These are phyloP conservation scores for Mus pahari DNA, from an alignment of 2,113 vertebrate genomes.

Conservation along the genomic window DNA sequence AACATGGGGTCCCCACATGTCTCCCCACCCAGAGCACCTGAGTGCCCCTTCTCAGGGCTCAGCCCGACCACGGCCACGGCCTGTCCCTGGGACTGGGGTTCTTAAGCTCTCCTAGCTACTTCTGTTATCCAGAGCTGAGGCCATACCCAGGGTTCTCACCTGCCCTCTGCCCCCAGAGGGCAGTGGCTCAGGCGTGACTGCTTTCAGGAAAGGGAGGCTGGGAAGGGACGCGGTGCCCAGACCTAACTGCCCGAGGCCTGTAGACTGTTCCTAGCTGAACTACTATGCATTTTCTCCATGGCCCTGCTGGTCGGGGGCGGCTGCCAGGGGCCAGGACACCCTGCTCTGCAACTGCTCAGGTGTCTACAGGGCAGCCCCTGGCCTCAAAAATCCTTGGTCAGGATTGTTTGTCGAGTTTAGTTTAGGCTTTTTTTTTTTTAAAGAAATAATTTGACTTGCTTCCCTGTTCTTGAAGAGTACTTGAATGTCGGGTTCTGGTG, in stretches of 20 bases:
- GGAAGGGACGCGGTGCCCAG: neutral
- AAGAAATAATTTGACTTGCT: slow-evolving; percentile 77
- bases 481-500: slow-evolving; percentile 83
- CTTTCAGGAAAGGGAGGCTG: slow-evolving; percentile 54
- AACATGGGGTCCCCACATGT: neutral
- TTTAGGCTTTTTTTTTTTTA: slow-evolving; percentile 13
- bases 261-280: neutral
- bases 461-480: slow-evolving; percentile 85
- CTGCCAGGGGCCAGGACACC: neutral
- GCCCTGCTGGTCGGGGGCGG: neutral
- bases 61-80: slow-evolving; percentile 32
- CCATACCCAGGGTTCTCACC: neutral
- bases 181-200: neutral
- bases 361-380: neutral
- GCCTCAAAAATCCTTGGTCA: neutral
- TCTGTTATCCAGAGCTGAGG: neutral
- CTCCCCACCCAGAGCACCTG: slow-evolving; percentile 16
- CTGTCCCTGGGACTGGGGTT: neutral
- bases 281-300: slow-evolving; percentile 72
- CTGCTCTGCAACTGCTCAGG: neutral
- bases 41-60: slow-evolving; percentile 77
- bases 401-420: slow-evolving; percentile 22
- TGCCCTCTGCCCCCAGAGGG: neutral
- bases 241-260: neutral
- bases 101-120: neutral